These are phyloP conservation scores for Poeciliopsis retropinna DNA, from an alignment of 2,113 vertebrate species.

Conservation along the genomic window DNA sequence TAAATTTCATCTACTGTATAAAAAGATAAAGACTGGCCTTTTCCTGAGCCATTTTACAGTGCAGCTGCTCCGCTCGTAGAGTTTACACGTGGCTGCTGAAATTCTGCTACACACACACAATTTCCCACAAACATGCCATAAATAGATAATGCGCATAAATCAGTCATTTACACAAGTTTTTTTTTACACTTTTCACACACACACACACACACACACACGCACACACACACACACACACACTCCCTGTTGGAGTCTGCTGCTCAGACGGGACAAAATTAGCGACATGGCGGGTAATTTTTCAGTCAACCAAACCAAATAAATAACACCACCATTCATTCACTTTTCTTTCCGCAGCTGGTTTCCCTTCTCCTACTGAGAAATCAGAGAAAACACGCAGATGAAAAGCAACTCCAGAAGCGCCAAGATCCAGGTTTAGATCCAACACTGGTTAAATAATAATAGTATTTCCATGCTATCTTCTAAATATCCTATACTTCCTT, in stretches of 20 bases:
- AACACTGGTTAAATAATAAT: no score
- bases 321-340: conserved; percentile 64
- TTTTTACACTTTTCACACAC: conserved; percentile 4
- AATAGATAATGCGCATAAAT: conserved; percentile 26
- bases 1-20: no score
- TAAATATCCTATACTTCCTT: no score
- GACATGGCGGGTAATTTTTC: conserved; percentile 65
- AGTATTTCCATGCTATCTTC: no score
- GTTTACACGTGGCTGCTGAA: conserved; percentile 41
- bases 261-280: conserved; percentile 65
- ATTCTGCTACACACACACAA: conserved; percentile 24
- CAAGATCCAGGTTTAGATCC: background rate
- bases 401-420: conserved; percentile 22
- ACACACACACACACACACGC: conserved; percentile 44
- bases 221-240: conserved; percentile 39
- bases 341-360: conserved; percentile 34
- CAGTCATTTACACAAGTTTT: conserved; percentile 14
- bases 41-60: conserved; percentile 2
- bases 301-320: conserved; percentile 70
- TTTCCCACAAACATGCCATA: conserved; percentile 20
- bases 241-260: conserved; percentile 27
- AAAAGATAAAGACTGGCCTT: background rate
- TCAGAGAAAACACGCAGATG: background rate
- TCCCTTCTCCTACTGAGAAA: conserved; percentile 31
- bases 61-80: conserved; percentile 4